Evolutionary conservation across 1,140 invertebrate genomes (phyloP).

Genomic region (Drosophila sechellia): DNA sequence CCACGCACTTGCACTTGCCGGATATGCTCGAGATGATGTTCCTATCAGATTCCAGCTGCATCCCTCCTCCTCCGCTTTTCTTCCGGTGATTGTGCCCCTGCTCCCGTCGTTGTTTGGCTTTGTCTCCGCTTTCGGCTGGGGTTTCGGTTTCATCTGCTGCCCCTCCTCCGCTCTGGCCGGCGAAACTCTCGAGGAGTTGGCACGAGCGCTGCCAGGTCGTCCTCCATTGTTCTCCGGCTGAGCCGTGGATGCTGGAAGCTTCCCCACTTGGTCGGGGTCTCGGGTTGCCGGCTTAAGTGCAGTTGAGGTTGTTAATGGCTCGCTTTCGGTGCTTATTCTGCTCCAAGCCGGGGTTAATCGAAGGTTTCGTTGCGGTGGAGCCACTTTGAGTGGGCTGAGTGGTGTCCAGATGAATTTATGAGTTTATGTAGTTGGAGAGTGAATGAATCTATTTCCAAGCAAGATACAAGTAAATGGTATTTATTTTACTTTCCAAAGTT

Average conservation of each 20-base stretch:
- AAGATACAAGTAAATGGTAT: too few species aligned
- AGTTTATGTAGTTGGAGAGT: neutral
- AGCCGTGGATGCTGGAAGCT: slow-evolving; percentile 10
- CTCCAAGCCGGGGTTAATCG: slow-evolving; percentile 22
- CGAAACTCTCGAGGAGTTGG: slow-evolving; percentile 18
- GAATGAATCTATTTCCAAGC: neutral
- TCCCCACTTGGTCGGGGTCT: slow-evolving; percentile 30
- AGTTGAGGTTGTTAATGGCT: slow-evolving; percentile 45
- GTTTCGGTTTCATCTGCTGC: slow-evolving; percentile 22
- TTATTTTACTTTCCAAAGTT: neutral
- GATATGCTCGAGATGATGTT: slow-evolving; percentile 77
- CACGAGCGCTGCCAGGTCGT: slow-evolving; percentile 33
- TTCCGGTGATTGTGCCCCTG: slow-evolving; percentile 57
- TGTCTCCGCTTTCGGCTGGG: slow-evolving; percentile 26
- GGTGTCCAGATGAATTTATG: neutral
- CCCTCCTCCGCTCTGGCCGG: neutral
- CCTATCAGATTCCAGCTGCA: slow-evolving; percentile 77
- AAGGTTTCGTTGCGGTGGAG: neutral
- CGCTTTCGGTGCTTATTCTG: slow-evolving; percentile 24
- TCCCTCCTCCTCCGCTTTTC: slow-evolving; percentile 45
- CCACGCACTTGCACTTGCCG: slow-evolving; percentile 56
- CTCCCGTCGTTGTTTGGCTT: slow-evolving; percentile 21
- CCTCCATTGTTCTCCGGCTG: slow-evolving; percentile 19
- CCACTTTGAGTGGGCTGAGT: neutral
- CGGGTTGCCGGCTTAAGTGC: slow-evolving; percentile 39